These are phyloP conservation scores for Cataglyphis hispanica DNA, from an alignment of 1,140 invertebrate species.

Conservation along the genomic window DNA sequence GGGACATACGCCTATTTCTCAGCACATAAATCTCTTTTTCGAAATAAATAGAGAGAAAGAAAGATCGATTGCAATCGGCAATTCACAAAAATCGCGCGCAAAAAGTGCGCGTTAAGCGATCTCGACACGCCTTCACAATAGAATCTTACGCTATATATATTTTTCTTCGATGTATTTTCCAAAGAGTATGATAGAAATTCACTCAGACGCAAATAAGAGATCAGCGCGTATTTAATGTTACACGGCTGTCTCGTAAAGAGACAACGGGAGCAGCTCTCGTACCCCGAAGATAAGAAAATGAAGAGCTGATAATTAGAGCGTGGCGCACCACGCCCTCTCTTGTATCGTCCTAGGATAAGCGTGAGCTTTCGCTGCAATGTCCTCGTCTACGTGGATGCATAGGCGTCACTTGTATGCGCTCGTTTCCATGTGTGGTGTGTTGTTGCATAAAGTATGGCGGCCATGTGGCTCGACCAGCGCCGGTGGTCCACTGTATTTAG, in stretches of 20 bases:
- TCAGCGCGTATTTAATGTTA: constrained; percentile 1
- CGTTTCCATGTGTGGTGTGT: constrained; percentile 26
- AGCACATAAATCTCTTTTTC: constrained; percentile 33
- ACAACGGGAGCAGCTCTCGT: constrained; percentile 23
- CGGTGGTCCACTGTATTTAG: constrained; percentile 79
- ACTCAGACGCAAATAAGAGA: constrained; percentile 18
- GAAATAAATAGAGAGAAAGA: background rate
- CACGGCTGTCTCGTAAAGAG: constrained; percentile 51
- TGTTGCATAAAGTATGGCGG: constrained; percentile 67
- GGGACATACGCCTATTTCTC: constrained; percentile 40
- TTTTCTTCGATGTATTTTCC: constrained; percentile 21
- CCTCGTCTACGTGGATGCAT: background rate
- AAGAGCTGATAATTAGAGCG: constrained; percentile 76
- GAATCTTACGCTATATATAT: constrained; percentile 1
- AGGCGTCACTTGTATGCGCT: background rate
- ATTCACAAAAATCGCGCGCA: constrained; percentile 42
- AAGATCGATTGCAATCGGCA: constrained; percentile 26
- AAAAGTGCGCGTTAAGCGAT: constrained; percentile 38
- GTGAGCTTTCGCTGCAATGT: constrained; percentile 21
- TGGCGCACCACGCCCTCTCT: constrained; percentile 70
- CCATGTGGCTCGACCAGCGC: constrained; percentile 72
- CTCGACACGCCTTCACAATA: constrained; percentile 58
- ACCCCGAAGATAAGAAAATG: constrained; percentile 69
- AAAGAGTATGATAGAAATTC: constrained; percentile 30
- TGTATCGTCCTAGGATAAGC: constrained; percentile 64